These are phyloP conservation scores for Metaphire vulgaris DNA, from an alignment of 1,140 invertebrate genomes.

Conservation along the genomic window DNA sequence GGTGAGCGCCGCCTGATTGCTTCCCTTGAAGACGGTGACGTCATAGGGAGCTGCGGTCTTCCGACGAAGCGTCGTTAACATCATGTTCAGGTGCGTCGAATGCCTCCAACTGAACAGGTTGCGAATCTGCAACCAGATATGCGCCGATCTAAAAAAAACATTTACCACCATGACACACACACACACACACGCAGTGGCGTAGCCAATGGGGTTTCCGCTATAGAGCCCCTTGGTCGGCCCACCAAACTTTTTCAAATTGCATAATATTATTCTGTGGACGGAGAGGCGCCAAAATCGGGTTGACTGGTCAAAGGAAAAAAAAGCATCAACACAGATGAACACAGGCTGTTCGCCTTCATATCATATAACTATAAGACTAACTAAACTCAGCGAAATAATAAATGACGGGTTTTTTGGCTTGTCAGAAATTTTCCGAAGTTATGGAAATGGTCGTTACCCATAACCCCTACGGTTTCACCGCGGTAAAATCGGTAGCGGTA, in stretches of 20 bases:
- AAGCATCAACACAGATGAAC: neutral
- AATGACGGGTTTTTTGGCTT: too few relatives aligned
- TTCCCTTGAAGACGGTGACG: constrained; percentile 26
- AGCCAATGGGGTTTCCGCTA: too few relatives aligned
- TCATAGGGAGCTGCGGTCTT: constrained; percentile 15
- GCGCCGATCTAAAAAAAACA: neutral
- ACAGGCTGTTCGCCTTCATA: too few relatives aligned
- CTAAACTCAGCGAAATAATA: too few relatives aligned
- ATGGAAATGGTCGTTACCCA: too few relatives aligned
- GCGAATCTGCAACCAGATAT: neutral
- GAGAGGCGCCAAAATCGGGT: neutral
- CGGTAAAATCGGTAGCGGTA: too few relatives aligned
- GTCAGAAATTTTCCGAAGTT: too few relatives aligned
- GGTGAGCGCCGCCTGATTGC: constrained; percentile 26
- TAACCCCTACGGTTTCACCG: too few relatives aligned
- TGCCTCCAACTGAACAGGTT: constrained; percentile 7
- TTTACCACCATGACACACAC: neutral
- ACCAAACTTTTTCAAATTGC: too few relatives aligned
- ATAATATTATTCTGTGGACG: too few relatives aligned
- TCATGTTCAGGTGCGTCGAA: neutral
- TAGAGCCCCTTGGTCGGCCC: too few relatives aligned
- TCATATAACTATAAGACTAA: too few relatives aligned
- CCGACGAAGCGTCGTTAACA: neutral
- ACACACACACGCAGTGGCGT: neutral
- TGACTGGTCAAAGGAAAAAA: neutral